Conservation (phyloP, 1,140 invertebrate species). For the Drosophila kurseongensis region DNA sequence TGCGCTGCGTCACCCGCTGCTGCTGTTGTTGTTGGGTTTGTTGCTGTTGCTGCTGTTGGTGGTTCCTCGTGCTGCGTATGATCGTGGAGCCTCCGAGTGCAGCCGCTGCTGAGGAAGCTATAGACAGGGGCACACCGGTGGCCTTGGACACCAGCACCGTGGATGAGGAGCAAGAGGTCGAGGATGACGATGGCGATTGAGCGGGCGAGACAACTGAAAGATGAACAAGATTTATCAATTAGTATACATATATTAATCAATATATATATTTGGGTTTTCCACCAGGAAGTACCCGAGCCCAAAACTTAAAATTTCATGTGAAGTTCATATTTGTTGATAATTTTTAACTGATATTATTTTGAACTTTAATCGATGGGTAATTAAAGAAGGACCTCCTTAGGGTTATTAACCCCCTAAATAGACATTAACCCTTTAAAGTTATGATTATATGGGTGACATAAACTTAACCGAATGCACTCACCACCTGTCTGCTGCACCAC, state of each 20-base stretch:
- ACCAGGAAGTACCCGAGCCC: too few relatives aligned
- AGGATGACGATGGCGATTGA: slow-evolving; percentile 79
- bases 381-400: too few relatives aligned
- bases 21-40: slow-evolving; percentile 46
- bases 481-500: slow-evolving; percentile 70
- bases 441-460: too few relatives aligned
- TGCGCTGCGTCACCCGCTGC: slow-evolving; percentile 57
- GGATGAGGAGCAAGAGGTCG: slow-evolving; percentile 79
- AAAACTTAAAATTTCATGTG: too few relatives aligned
- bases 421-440: neutral
- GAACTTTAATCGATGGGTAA: too few relatives aligned
- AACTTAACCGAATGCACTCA: slow-evolving; percentile 9
- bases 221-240: neutral
- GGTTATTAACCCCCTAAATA: too few relatives aligned
- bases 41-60: slow-evolving; percentile 54
- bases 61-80: slow-evolving; percentile 79
- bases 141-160: slow-evolving; percentile 79
- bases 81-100: slow-evolving; percentile 72
- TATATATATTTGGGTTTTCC: too few relatives aligned
- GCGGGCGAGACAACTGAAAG: slow-evolving; percentile 69
- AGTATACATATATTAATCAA: too few relatives aligned
- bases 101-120: slow-evolving; percentile 70
- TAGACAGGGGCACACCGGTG: slow-evolving; percentile 71
- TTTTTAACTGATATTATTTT: too few relatives aligned
- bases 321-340: too few relatives aligned